These are phyloP conservation scores for Macrosteles quadrilineatus DNA, from an alignment of 1,140 invertebrate genomes.

Conservation along the genomic window DNA sequence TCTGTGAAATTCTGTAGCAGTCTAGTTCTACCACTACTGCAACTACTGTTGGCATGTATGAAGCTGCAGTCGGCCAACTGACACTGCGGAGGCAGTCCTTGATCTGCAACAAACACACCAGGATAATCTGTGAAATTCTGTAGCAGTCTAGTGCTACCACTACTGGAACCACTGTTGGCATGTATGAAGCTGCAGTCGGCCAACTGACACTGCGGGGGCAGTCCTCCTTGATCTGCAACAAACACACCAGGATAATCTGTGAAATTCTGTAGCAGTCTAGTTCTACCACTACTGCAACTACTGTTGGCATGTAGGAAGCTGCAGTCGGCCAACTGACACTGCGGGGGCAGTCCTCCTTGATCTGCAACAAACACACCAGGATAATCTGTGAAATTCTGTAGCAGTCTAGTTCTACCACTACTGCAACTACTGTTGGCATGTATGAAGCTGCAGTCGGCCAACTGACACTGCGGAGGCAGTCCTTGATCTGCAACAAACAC, in stretches of 20 bases:
- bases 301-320: conserved; percentile 71
- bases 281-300: too few species aligned
- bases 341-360: conserved; percentile 52
- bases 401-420: too few species aligned
- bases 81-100: conserved; percentile 59
- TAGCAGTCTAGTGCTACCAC: too few species aligned
- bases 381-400: too few species aligned
- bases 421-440: conserved; percentile 72
- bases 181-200: conserved; percentile 70
- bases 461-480: conserved; percentile 61
- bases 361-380: conserved; percentile 38
- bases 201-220: conserved; percentile 62
- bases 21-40: too few species aligned
- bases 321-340: conserved; percentile 68
- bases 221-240: too few species aligned
- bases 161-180: too few species aligned
- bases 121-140: too few species aligned
- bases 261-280: too few species aligned
- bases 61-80: conserved; percentile 67
- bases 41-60: conserved; percentile 70
- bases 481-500: conserved; percentile 42
- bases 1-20: too few species aligned
- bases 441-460: conserved; percentile 67
- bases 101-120: conserved; percentile 39
- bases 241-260: too few species aligned